phyloP scores from a whole-genome alignment of 1,140 invertebrate genomes.

The Maconellicoccus hirsutus region DNA sequence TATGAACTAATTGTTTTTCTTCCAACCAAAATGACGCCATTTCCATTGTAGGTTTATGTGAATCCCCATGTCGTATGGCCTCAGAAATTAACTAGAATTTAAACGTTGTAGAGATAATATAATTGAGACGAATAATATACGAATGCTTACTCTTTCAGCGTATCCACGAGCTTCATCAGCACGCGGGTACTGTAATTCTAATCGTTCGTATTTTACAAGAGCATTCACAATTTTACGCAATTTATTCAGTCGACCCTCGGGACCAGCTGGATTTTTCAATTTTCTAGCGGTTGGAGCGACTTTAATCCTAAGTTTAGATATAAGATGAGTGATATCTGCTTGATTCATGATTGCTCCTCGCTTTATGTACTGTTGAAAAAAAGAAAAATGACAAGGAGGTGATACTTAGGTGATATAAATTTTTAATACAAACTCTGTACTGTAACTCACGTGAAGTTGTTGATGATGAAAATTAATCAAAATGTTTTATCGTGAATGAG shows the following conservation, averaged over 20 bases:
- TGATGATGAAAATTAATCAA: too few species aligned
- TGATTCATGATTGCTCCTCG: constrained; percentile 28
- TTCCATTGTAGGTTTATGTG: constrained; percentile 75
- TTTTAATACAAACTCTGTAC: too few species aligned
- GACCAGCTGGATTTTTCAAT: constrained; percentile 53
- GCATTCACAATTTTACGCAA: constrained; percentile 70
- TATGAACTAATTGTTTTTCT: constrained; percentile 81
- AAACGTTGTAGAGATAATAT: constrained; percentile 25
- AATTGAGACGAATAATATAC: constrained; percentile 19
- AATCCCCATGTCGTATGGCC: constrained; percentile 74
- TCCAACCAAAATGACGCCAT: constrained; percentile 75
- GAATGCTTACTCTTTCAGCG: constrained; percentile 57
- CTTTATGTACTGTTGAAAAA: too few species aligned
- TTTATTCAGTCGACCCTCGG: constrained; percentile 60
- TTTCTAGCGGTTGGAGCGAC: constrained; percentile 32
- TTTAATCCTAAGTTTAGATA: constrained; percentile 30
- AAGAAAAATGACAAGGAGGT: too few species aligned
- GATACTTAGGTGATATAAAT: too few species aligned
- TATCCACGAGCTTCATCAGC: constrained; percentile 80
- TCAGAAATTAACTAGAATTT: constrained; percentile 73
- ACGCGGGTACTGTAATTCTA: constrained; percentile 63
- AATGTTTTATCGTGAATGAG: too few species aligned
- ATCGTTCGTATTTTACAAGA: constrained; percentile 74
- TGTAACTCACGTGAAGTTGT: too few species aligned
- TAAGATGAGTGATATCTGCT: constrained; percentile 30